These are phyloP conservation scores for Cotesia typhae DNA, from an alignment of 1,140 invertebrate species.

Conservation along the genomic window DNA sequence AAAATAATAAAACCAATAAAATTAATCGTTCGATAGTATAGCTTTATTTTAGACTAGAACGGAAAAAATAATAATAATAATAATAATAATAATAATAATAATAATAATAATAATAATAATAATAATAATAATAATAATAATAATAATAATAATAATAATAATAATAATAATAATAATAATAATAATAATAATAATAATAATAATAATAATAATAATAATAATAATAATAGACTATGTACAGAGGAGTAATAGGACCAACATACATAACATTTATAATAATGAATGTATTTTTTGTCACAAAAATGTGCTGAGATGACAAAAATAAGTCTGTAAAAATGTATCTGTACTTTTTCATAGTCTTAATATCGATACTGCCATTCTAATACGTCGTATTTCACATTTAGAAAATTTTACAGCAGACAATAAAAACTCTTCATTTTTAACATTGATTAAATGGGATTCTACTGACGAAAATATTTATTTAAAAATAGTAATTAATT, in stretches of 20 bases:
- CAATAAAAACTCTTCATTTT: too few relatives aligned
- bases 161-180: constrained; percentile 38
- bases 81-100: constrained; percentile 46
- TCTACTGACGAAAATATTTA: too few relatives aligned
- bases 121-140: constrained; percentile 51
- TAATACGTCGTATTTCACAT: too few relatives aligned
- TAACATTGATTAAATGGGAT: too few relatives aligned
- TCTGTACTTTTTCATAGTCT: constrained; percentile 12
- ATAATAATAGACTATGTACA: constrained; percentile 62
- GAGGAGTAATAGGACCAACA: constrained; percentile 54
- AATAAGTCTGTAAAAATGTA: constrained; percentile 20
- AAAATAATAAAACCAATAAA: constrained; percentile 57
- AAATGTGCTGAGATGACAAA: constrained; percentile 34
- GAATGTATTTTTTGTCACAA: constrained; percentile 45
- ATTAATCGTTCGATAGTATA: constrained; percentile 60
- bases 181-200: constrained; percentile 42
- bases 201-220: constrained; percentile 29
- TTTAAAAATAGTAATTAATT: too few relatives aligned
- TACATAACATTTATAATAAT: constrained; percentile 56
- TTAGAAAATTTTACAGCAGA: too few relatives aligned
- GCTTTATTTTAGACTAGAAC: constrained; percentile 65
- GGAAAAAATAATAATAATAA: constrained; percentile 51
- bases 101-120: constrained; percentile 25
- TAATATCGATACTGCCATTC: too few relatives aligned
- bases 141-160: too few relatives aligned